Evolutionary conservation across 2,888 invertebrate species (phyloP), one percentile per base, ranked within the genome.

Genomic region (Dione vanillae): DNA sequence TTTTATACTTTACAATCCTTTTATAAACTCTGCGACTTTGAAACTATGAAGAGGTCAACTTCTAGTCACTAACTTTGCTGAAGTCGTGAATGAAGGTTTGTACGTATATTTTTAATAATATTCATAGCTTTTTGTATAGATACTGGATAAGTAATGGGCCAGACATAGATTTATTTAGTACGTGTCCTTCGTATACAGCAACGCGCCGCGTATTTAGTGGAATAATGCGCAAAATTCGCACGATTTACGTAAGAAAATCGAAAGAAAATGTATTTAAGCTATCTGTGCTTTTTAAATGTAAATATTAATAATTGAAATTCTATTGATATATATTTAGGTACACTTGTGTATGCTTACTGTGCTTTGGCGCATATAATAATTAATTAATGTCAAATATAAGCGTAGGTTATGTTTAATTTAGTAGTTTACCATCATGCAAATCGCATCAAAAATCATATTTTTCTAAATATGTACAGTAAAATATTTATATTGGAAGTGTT

Each of bases 171-270:
- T 75, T 73, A 59, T 51, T 20, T 67, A 27, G 43, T 65, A 49
- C 41, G 45, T 27, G 27, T 64, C 41, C 61, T 74, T 47, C 10
- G 47, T 61, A 61, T 70, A 69, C 69, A 70, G 74, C 70, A 70
- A 11, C 69, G 73, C 67, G 74, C 69, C 72, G 69, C 69, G 68
- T 67, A 27, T 70, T 74, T 75, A 67, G 49, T 67, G 54, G 67
- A 75, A 74, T 54, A 72, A 72, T 72, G 71, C 75, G 74, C 69
- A 71, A 43, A 73, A 69, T 56, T 47, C 61, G 56, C 56, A 56
- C n/a, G 45, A 56, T 43, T 11, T 62, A 16, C 20, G 19, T 41
- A 69, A 54, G 37, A 68, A 61, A 35, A 37, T 20, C 8, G 35
- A 35, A 35, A n/a, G n/a, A 49, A 49, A 49, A 19, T 10, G 19